Base-by-base conservation (phyloP, 2,888 invertebrate species). In the Lydus trimaculatus region DNA sequence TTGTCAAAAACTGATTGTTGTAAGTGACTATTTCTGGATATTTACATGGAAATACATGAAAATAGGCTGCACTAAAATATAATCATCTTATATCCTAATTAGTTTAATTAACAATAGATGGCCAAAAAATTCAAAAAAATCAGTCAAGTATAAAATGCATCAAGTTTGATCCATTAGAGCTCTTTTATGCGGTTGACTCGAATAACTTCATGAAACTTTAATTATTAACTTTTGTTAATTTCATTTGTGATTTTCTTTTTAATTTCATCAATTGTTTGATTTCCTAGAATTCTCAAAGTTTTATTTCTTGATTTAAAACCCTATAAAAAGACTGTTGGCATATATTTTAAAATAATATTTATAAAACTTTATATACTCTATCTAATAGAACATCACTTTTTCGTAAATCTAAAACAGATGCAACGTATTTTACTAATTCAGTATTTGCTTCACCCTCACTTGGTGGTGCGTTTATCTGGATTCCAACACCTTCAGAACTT, bases 381-480 rank as follows among this genome's bases (percentile, higher is more conserved):
- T 92, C 92, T 63, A 94, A 82, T 0, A 87, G 85, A 0, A 94
- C 87, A 76, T 92, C 91, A 72, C 91, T 91, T 83, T 94, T 94
- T 69, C 90, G 87, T 1, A 94, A 77, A 13, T 89, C 90, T 39
- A 94, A 83, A n/a, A 93, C 85, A 73, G 89, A 87, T 0, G 93
- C 88, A 61, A 94, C 83, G 79, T 89, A 94, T 81, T 91, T 92
- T 0, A 94, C 86, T 9, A 94, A 86, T 81, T 93, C 94, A 43
- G 90, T 87, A 79, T 94, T 94, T 13, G 94, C 94, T 85, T 93
- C 92, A 3, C 94, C 93, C 79, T 94, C 94, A 5, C 91, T 88
- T 0, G 94, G 93, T n/a, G 93, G 93, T 1, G 94, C 94, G 68
- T 90, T 90, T 73, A 94, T 93, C 81, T 93, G 91, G 15, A 94